Conservation (phyloP, 2,113 vertebrate genomes). For the Poecile atricapillus region DNA sequence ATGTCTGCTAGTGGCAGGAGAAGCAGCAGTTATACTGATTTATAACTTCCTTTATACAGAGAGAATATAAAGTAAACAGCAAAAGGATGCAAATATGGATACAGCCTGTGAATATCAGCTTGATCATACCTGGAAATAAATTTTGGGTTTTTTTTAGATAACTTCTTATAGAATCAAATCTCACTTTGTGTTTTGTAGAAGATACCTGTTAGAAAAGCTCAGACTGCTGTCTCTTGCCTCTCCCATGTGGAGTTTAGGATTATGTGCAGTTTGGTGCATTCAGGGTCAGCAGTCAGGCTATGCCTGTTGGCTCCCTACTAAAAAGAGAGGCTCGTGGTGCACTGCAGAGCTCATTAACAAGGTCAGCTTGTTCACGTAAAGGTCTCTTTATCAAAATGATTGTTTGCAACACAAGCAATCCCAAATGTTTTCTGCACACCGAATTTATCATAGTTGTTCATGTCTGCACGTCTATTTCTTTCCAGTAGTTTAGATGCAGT, state of each 20-base stretch:
- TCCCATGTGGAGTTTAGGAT: background rate
- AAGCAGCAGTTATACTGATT: background rate
- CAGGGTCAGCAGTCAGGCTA: background rate
- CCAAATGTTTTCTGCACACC: background rate
- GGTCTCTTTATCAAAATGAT: background rate
- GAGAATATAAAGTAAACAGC: background rate
- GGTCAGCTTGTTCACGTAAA: background rate
- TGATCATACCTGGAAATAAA: background rate
- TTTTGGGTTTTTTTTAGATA: background rate
- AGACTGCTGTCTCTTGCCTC: background rate
- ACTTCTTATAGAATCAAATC: background rate
- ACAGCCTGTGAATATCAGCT: background rate
- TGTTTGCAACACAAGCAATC: background rate
- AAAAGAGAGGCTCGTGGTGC: background rate
- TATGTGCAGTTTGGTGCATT: background rate
- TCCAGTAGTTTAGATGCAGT: background rate
- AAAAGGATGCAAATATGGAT: background rate
- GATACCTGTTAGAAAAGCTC: background rate
- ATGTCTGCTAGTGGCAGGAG: background rate
- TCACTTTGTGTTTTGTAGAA: background rate
- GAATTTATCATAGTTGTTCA: background rate
- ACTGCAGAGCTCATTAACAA: background rate
- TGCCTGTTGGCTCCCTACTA: background rate
- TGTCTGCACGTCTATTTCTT: background rate
- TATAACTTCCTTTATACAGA: background rate